Evolutionary conservation across 2,888 invertebrate genomes (phyloP).

Genomic region (Diogma glabrata): DNA sequence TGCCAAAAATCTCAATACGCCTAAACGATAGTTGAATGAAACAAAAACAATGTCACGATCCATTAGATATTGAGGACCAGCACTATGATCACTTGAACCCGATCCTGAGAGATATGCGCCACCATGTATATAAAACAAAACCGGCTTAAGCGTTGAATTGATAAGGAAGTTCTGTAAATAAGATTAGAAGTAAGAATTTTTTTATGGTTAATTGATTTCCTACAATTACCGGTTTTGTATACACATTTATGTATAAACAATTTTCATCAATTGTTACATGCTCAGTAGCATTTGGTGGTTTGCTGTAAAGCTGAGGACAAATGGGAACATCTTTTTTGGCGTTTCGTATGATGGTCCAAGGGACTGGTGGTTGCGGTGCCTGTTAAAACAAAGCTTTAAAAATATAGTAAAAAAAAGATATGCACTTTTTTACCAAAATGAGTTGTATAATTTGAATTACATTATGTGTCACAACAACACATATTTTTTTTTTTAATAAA

Average conservation of each 20-base stretch:
- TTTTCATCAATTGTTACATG: too few species aligned
- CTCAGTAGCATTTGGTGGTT: too few species aligned
- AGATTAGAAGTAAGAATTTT: too few species aligned
- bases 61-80: constrained; percentile 20
- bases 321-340: constrained; percentile 35
- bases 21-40: constrained; percentile 25
- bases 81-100: constrained; percentile 22
- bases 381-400: too few species aligned
- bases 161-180: too few species aligned
- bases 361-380: constrained; percentile 25
- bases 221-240: constrained; percentile 27
- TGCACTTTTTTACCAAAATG: too few species aligned
- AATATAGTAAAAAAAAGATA: too few species aligned
- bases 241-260: constrained; percentile 39
- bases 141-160: too few species aligned
- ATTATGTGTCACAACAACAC: too few species aligned
- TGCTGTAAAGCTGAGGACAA: constrained; percentile 41
- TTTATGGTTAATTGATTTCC: too few species aligned
- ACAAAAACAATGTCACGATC: constrained; percentile 29
- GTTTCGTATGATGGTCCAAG: constrained; percentile 21
- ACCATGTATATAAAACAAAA: constrained; percentile 30
- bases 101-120: constrained; percentile 24
- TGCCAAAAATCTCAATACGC: background rate
- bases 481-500: too few species aligned
- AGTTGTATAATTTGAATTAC: too few species aligned